These are phyloP conservation scores for Paratilapia polleni DNA, from an alignment of 2,113 vertebrate genomes.

Conservation along the genomic window DNA sequence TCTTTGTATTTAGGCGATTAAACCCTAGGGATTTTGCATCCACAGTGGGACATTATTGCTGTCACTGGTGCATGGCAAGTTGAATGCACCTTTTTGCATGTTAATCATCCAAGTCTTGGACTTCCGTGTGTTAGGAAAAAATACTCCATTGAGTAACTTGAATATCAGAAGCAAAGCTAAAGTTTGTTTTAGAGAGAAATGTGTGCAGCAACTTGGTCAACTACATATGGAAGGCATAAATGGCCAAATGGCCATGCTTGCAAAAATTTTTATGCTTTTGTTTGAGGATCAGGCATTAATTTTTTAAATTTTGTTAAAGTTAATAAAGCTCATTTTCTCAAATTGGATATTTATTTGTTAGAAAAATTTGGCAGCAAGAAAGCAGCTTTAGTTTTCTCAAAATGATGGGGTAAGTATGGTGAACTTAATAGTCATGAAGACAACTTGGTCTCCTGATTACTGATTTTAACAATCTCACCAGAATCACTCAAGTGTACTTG, in stretches of 20 bases:
- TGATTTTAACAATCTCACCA: not conserved
- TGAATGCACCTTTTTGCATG: constrained; percentile 72
- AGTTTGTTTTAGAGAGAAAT: not conserved
- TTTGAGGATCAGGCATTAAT: not conserved
- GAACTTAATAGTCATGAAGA: not conserved
- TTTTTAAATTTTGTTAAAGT: not conserved
- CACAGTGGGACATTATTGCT: constrained; percentile 69
- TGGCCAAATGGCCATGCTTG: not conserved
- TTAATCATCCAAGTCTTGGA: constrained; percentile 70
- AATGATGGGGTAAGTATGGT: not conserved
- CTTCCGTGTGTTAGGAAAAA: constrained; percentile 24
- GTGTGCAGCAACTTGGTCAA: too few species aligned
- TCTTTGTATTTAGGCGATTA: constrained; percentile 77
- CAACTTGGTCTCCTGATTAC: not conserved
- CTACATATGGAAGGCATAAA: not conserved
- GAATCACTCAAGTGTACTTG: not conserved
- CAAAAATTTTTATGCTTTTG: not conserved
- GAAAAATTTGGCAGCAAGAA: not conserved
- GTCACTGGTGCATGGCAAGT: constrained; percentile 73
- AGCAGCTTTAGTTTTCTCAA: not conserved
- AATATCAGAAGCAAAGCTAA: not conserved
- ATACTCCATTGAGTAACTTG: constrained; percentile 7
- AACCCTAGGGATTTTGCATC: constrained; percentile 72
- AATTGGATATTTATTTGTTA: not conserved
- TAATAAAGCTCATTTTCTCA: rapidly evolving